These are phyloP conservation scores for Picus viridis DNA, from an alignment of 2,797 vertebrate species.

Conservation along the genomic window DNA sequence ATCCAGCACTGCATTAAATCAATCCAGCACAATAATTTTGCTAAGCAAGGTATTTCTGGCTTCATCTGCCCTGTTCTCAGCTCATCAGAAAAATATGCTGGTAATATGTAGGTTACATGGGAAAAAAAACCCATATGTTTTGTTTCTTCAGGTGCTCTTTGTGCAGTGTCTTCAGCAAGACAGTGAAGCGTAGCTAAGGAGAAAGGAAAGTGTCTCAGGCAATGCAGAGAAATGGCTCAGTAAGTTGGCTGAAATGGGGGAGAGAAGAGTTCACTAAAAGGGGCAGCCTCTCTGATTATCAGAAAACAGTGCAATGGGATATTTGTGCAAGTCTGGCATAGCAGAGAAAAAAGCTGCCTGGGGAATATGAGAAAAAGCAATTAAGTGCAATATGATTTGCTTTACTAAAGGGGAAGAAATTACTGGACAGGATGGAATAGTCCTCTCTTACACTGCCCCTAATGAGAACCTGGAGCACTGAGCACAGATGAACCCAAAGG, in stretches of 20 bases:
- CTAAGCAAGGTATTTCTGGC: slow-evolving; percentile 12
- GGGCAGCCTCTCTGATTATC: not conserved
- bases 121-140: not conserved
- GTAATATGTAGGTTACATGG: slow-evolving; percentile 12
- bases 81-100: not conserved
- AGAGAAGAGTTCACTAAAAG: not conserved
- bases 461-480: not conserved
- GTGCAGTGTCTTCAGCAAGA: not conserved
- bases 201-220: slow-evolving; percentile 38
- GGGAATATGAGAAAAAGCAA: not conserved
- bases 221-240: slow-evolving; percentile 25
- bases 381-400: not conserved
- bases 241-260: not conserved
- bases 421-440: not conserved
- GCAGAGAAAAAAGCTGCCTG: not conserved
- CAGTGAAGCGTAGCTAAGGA: slow-evolving; percentile 37
- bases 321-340: not conserved
- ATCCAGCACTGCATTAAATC: not conserved
- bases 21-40: not conserved
- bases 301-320: not conserved
- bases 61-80: not conserved
- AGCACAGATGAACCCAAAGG: not conserved
- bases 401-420: not conserved
- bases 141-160: slow-evolving; percentile 31
- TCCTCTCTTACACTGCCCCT: not conserved